Evolutionary conservation across 2,113 vertebrate species (phyloP).

Genomic region (Eublepharis macularius): DNA sequence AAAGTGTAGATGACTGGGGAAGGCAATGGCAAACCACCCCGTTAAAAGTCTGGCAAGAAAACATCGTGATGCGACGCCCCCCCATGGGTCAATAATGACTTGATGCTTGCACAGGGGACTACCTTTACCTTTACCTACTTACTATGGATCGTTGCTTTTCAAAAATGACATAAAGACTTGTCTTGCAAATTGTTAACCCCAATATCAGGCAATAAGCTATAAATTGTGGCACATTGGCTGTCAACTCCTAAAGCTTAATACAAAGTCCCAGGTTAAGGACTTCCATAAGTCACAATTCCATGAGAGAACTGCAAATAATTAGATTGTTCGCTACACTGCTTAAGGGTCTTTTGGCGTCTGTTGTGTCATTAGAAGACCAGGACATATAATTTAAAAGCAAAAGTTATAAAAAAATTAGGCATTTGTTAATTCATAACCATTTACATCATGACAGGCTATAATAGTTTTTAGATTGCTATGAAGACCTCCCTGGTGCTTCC

Average conservation of each 20-base stretch:
- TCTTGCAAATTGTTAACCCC: slow-evolving; percentile 20
- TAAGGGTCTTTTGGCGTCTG: slow-evolving; percentile 16
- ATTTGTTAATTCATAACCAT: slow-evolving; percentile 32
- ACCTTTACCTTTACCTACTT: no score
- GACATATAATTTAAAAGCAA: slow-evolving; percentile 41
- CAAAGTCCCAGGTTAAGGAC: background rate
- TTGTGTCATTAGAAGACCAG: slow-evolving; percentile 19
- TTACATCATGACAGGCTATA: slow-evolving; percentile 56
- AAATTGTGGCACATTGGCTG: background rate
- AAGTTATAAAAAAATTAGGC: slow-evolving; percentile 53
- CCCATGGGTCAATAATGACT: no score
- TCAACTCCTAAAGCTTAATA: background rate
- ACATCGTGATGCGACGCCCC: no score
- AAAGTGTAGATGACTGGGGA: no score
- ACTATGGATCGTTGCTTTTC: slow-evolving; percentile 34
- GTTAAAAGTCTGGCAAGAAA: no score
- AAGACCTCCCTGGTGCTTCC: slow-evolving; percentile 55
- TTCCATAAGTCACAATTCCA: slow-evolving; percentile 22
- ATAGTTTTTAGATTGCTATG: slow-evolving; percentile 56
- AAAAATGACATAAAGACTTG: slow-evolving; percentile 29
- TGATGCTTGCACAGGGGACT: no score
- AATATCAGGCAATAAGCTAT: slow-evolving; percentile 36
- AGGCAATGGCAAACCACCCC: no score
- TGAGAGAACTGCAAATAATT: slow-evolving; percentile 24
- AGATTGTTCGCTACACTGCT: slow-evolving; percentile 19